Evolutionary conservation across 2,888 invertebrate genomes (phyloP).

Genomic region (Eupithecia pulchellata): DNA sequence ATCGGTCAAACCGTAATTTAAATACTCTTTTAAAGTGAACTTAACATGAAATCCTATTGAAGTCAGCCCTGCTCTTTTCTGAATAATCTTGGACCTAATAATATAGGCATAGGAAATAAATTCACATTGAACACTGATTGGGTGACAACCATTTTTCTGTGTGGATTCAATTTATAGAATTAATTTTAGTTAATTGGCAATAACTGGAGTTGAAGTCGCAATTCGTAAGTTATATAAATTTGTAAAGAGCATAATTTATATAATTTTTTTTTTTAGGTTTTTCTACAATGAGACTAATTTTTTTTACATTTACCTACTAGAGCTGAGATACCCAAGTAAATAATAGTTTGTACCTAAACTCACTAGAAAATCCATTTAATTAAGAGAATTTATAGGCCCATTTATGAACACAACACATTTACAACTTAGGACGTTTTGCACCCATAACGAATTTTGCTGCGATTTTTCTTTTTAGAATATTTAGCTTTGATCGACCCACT

Average conservation of each 20-base stretch:
- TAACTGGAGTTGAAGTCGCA: slow-evolving; percentile 3
- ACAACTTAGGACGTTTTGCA: too few species aligned
- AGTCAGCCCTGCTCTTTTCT: not conserved
- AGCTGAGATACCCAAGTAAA: too few species aligned
- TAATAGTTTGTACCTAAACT: too few species aligned
- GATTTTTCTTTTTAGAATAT: too few species aligned
- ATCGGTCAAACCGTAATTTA: not conserved
- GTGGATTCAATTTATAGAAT: not conserved
- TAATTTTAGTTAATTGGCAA: slow-evolving; percentile 11
- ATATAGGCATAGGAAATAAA: not conserved
- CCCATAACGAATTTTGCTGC: too few species aligned
- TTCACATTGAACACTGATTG: not conserved
- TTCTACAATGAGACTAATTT: not conserved
- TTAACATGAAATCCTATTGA: not conserved
- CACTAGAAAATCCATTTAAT: too few species aligned
- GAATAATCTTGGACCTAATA: not conserved
- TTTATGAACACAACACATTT: too few species aligned
- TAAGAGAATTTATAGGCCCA: too few species aligned
- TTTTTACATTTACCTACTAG: not conserved
- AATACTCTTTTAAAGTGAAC: not conserved
- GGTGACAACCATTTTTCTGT: not conserved
- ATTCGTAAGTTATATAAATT: slow-evolving; percentile 13
- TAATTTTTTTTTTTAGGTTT: not conserved
- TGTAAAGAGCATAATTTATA: slow-evolving; percentile 2
- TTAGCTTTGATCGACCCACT: too few species aligned